A percentile compares a stretch with the other conserved stretches of the same genome.
Conservation (phyloP, 92 coral and sea anemone genomes). For the Actinostola sp. region DNA sequence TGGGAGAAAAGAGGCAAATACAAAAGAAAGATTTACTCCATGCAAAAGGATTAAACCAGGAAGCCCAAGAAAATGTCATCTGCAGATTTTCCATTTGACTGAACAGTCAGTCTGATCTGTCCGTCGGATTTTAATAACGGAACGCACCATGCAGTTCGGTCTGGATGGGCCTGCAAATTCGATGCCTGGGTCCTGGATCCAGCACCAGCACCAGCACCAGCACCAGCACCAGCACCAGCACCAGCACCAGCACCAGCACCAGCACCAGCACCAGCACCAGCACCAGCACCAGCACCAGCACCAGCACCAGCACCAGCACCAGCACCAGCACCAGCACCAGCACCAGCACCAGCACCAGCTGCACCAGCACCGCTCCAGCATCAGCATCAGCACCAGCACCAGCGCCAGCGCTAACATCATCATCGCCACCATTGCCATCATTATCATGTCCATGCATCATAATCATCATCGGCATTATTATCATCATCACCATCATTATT, state of each 20-base stretch:
- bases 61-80: not conserved
- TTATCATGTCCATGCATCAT: too few species aligned
- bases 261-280: not conserved
- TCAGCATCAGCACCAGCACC: not conserved
- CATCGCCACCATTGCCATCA: too few species aligned
- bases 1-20: not conserved
- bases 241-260: not conserved
- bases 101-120: too few species aligned
- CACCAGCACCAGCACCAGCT: not conserved
- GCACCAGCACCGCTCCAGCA: not conserved
- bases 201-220: too few species aligned
- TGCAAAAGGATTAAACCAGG: not conserved
- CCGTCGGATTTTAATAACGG: conserved; percentile 19
- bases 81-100: too few species aligned
- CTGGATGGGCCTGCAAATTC: too few species aligned
- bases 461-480: too few species aligned
- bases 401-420: not conserved
- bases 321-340: too few species aligned
- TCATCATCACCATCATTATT: too few species aligned
- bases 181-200: too few species aligned
- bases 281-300: not conserved
- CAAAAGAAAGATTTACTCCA: not conserved
- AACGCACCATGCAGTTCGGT: too few species aligned
- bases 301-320: too few species aligned
- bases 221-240: not conserved